phyloP scores from a whole-genome alignment of 2,113 vertebrate species.

The Channa maculata region DNA sequence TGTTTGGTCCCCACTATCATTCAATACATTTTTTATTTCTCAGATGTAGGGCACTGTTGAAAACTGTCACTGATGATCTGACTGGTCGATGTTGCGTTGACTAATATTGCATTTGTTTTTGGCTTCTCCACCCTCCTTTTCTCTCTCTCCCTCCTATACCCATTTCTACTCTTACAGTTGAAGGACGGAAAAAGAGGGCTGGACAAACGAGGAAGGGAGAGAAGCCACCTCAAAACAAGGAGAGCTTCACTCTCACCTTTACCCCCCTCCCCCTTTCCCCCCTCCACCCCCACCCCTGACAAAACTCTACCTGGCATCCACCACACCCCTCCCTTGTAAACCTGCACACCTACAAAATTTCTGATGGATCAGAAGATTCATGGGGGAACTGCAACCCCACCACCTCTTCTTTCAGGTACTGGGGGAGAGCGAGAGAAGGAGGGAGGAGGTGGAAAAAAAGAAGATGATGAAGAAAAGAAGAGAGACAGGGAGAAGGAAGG shows the following conservation, averaged over 20 bases:
- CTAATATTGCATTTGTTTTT: constrained; percentile 58
- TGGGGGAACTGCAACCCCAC: constrained; percentile 79
- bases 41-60: constrained; percentile 36
- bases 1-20: constrained; percentile 46
- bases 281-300: constrained; percentile 41
- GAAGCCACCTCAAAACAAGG: constrained; percentile 66
- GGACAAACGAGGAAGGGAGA: constrained; percentile 68
- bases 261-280: constrained; percentile 65
- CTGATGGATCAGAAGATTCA: constrained; percentile 85
- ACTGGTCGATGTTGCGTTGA: constrained; percentile 29
- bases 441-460: constrained; percentile 82
- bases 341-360: constrained; percentile 52
- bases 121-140: constrained; percentile 4
- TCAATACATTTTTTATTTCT: constrained; percentile 45
- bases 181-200: constrained; percentile 82
- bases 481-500: constrained; percentile 80
- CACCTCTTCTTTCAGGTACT: constrained; percentile 74
- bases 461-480: constrained; percentile 84
- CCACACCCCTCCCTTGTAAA: constrained; percentile 47
- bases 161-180: constrained; percentile 64
- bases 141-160: constrained; percentile 22
- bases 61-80: constrained; percentile 46
- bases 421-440: constrained; percentile 82
- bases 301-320: constrained; percentile 64
- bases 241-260: constrained; percentile 67